These are phyloP conservation scores for Herpetotheres cachinnans DNA, from an alignment of 2,113 vertebrate species.

Conservation along the genomic window DNA sequence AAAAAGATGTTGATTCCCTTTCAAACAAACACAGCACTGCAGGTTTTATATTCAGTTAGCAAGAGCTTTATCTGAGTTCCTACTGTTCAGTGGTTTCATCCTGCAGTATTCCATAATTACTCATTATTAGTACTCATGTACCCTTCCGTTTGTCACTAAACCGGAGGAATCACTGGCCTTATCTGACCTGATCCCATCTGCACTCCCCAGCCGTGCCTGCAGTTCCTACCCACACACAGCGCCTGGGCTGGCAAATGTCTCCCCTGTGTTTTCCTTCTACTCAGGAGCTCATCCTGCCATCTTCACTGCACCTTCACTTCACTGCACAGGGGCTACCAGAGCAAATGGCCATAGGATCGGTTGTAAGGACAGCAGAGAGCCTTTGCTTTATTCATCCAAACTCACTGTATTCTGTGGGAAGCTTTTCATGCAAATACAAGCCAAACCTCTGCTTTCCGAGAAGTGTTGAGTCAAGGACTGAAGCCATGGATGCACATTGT, in stretches of 20 bases:
- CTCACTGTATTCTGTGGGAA: neutral
- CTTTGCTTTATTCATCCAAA: neutral
- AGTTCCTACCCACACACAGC: neutral
- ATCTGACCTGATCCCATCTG: neutral
- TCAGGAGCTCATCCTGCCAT: neutral
- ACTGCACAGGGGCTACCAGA: fast-evolving
- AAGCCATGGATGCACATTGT: neutral
- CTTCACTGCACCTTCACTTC: neutral
- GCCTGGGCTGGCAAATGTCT: neutral
- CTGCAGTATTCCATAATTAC: neutral
- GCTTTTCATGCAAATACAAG: neutral
- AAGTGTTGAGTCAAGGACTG: neutral
- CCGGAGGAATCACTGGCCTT: neutral
- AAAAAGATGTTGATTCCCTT: neutral
- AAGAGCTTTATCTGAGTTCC: neutral
- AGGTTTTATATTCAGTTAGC: neutral
- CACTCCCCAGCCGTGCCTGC: neutral
- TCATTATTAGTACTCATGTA: neutral
- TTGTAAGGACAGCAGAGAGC: neutral
- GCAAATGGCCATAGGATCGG: fast-evolving
- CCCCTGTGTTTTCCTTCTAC: neutral
- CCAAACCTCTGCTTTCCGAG: neutral
- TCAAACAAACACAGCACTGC: neutral
- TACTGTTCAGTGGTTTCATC: neutral
- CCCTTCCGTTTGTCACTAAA: neutral